Evolutionary conservation across 2,797 vertebrate species (phyloP).

Genomic region (Coreius guichenoti): DNA sequence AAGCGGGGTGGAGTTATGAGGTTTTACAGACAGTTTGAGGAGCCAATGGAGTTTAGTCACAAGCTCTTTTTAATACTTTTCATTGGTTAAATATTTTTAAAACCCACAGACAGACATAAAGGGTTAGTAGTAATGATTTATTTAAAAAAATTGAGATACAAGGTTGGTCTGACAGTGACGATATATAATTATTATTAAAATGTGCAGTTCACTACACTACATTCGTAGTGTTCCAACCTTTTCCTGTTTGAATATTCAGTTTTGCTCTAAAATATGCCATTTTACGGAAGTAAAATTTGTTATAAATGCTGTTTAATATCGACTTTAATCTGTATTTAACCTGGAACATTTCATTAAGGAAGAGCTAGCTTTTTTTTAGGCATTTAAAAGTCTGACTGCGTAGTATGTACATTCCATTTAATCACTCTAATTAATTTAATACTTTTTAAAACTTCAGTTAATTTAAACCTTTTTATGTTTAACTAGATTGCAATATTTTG

Average conservation of each 20-base stretch:
- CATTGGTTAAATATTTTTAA: no score
- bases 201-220: neutral
- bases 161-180: neutral
- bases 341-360: neutral
- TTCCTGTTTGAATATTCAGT: neutral
- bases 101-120: no score
- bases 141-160: no score
- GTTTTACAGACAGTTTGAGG: no score
- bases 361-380: neutral
- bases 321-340: neutral
- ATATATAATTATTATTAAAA: neutral
- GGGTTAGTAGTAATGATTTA: no score
- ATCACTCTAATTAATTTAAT: neutral
- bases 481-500: neutral
- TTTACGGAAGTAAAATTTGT: neutral
- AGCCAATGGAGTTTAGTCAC: no score
- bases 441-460: neutral
- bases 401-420: neutral
- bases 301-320: neutral
- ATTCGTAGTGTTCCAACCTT: neutral
- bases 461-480: neutral
- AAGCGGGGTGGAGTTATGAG: no score
- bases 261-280: neutral
- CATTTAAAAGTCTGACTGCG: neutral
- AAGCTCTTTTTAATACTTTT: no score